Conservation (phyloP, 1,140 invertebrate species). For the Daktulosphaira vitifoliae region DNA sequence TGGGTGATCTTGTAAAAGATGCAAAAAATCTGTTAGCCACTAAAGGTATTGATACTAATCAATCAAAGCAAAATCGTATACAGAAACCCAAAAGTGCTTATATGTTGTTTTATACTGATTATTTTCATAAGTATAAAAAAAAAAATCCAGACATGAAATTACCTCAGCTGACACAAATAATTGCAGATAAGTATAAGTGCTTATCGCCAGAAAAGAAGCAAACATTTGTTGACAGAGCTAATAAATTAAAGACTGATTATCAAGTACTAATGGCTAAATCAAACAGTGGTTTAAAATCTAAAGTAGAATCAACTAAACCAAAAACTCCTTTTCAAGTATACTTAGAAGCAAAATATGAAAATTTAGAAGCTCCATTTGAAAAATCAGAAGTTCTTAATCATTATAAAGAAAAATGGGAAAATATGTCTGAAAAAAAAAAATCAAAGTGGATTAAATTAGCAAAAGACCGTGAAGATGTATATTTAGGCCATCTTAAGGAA, state of each 20-base stretch:
- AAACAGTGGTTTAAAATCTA: not conserved
- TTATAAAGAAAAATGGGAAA: constrained; percentile 23
- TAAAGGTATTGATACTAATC: constrained; percentile 30
- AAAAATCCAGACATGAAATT: constrained; percentile 26
- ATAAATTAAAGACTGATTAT: constrained; percentile 25
- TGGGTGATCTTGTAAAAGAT: constrained; percentile 18
- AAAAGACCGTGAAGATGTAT: constrained; percentile 3
- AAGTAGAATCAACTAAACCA: not conserved
- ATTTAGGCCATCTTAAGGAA: constrained; percentile 15
- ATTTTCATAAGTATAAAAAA: constrained; percentile 8
- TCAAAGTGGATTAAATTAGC: constrained; percentile 30
- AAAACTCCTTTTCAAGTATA: constrained; percentile 21
- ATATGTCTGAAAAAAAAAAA: constrained; percentile 26
- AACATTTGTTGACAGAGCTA: constrained; percentile 1
- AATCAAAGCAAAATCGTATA: constrained; percentile 21
- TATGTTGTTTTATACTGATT: constrained; percentile 20
- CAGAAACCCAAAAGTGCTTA: constrained; percentile 9
- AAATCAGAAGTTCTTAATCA: constrained; percentile 6
- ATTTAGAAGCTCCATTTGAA: not conserved
- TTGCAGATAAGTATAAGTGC: constrained; percentile 15
- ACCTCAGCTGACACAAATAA: constrained; percentile 7
- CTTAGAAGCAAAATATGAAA: not conserved
- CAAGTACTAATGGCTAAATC: not conserved
- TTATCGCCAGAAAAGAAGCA: constrained; percentile 20
- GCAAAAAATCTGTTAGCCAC: constrained; percentile 16